Conservation (phyloP, 2,797 vertebrate species). For the Champsocephalus esox region DNA sequence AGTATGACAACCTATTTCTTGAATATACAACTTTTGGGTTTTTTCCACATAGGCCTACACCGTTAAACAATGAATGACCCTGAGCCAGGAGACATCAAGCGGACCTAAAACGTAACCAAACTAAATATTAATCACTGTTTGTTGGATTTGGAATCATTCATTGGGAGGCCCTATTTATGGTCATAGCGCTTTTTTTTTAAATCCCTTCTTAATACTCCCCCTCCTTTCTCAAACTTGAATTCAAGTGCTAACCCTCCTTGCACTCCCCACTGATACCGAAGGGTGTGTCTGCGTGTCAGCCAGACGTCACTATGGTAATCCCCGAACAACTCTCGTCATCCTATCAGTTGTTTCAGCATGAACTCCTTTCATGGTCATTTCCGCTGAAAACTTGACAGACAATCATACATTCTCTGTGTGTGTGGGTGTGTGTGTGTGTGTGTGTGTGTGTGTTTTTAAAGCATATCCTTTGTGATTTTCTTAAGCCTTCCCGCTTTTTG, state of each 20-base stretch:
- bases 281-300: not conserved
- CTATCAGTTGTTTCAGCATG: not conserved
- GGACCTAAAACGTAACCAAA: not conserved
- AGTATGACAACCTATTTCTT: too few relatives aligned
- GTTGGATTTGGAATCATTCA: not conserved
- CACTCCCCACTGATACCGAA: not conserved
- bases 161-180: not conserved
- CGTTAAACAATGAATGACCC: too few relatives aligned
- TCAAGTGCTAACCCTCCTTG: too few relatives aligned
- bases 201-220: not conserved
- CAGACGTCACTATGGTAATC: conserved; percentile 20
- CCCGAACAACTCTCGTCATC: conserved; percentile 7
- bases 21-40: not conserved
- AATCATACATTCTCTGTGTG: not conserved
- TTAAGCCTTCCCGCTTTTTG: not conserved
- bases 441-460: not conserved
- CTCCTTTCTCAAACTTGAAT: too few relatives aligned
- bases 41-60: not conserved
- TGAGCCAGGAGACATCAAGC: too few relatives aligned
- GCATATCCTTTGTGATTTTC: not conserved
- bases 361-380: conserved; percentile 66
- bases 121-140: not conserved
- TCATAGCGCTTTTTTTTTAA: not conserved
- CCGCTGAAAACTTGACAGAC: conserved; percentile 33
- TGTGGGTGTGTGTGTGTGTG: not conserved